A percentile compares a stretch with the other conserved stretches of the same genome.
phyloP scores from a whole-genome alignment of 2,888 invertebrate genomes.

The Erynnis tages region DNA sequence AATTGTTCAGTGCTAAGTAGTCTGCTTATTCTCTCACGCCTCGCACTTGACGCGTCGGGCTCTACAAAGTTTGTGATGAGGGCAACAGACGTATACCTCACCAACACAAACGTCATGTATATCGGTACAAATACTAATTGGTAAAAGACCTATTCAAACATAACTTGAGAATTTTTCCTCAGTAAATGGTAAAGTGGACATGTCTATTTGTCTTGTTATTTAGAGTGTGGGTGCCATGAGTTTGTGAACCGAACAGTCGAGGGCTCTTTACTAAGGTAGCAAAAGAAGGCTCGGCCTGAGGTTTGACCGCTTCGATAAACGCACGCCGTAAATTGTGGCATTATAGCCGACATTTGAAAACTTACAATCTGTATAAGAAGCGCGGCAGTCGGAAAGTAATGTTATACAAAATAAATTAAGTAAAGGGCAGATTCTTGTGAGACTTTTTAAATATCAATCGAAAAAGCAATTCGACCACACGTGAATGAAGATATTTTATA shows the following conservation, averaged over 20 bases:
- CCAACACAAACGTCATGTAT: constrained; percentile 61
- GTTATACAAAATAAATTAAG: no score
- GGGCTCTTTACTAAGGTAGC: constrained; percentile 56
- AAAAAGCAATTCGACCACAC: no score
- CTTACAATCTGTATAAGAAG: no score
- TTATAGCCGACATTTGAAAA: no score
- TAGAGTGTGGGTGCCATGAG: constrained; percentile 77
- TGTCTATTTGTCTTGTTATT: constrained; percentile 76
- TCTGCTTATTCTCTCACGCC: constrained; percentile 58
- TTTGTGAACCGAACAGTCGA: constrained; percentile 55
- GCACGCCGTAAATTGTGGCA: constrained; percentile 24
- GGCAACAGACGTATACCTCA: constrained; percentile 56
- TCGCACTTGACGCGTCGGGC: constrained; percentile 48
- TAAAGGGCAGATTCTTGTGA: no score
- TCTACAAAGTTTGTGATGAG: constrained; percentile 57
- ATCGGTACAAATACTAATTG: constrained; percentile 80
- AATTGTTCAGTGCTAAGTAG: constrained; percentile 52
- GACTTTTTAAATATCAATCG: no score
- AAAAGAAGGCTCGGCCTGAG: constrained; percentile 39
- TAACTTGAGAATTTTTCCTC: constrained; percentile 76
- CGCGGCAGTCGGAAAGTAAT: no score
- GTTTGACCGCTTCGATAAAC: constrained; percentile 37
- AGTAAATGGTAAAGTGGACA: constrained; percentile 79
- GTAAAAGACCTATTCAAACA: constrained; percentile 80
- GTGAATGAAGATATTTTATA: no score